Evolutionary conservation across 2,113 vertebrate species (phyloP).

Genomic region (Setophaga petechia): DNA sequence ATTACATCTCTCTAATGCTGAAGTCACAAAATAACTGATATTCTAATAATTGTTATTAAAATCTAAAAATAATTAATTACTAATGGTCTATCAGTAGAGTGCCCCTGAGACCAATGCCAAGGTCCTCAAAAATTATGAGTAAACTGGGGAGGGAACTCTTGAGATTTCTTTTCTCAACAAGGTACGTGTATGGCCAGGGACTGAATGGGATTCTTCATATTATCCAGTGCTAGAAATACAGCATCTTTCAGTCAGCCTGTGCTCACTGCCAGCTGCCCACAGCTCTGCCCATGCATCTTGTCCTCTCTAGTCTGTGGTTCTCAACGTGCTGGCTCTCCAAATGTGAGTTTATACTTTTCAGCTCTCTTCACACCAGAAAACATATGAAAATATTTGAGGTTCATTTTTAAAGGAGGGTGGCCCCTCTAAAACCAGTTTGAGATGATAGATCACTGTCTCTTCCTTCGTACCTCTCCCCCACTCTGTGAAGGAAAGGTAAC

Average conservation of each 20-base stretch:
- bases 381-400: background rate
- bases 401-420: background rate
- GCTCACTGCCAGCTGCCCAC: background rate
- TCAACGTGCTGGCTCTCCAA: background rate
- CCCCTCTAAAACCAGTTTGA: background rate
- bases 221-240: background rate
- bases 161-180: background rate
- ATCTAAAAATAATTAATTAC: background rate
- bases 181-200: background rate
- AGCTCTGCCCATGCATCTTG: background rate
- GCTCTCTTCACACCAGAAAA: background rate
- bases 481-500: background rate
- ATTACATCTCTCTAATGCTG: background rate
- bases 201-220: background rate
- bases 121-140: background rate
- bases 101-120: background rate
- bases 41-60: background rate
- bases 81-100: background rate
- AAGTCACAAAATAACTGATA: background rate
- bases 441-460: background rate
- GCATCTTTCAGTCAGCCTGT: background rate
- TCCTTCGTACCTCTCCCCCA: background rate
- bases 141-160: background rate
- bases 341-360: background rate
- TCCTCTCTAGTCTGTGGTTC: background rate